These are phyloP conservation scores for Drosophila macrospina DNA, from an alignment of 2,888 invertebrate genomes.

Conservation along the genomic window DNA sequence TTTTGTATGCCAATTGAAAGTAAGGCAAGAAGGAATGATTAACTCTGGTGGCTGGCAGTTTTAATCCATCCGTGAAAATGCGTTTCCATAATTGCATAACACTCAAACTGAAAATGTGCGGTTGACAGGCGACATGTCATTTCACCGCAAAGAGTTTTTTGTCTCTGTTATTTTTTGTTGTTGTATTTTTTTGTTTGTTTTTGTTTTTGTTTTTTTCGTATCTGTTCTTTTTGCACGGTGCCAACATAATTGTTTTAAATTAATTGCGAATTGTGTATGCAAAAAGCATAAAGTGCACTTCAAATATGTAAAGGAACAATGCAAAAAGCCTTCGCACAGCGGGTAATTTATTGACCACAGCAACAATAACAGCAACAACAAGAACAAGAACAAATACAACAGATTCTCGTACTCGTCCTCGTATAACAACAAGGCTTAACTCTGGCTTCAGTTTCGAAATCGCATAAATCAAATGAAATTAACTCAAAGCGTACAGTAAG, in stretches of 20 bases:
- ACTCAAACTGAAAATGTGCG: slow-evolving; percentile 69
- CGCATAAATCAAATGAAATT: slow-evolving; percentile 75
- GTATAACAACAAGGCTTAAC: slow-evolving; percentile 36
- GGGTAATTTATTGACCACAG: slow-evolving; percentile 75
- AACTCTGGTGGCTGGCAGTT: slow-evolving; percentile 29
- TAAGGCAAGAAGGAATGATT: slow-evolving; percentile 46
- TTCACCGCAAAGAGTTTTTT: slow-evolving; percentile 63
- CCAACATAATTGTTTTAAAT: slow-evolving; percentile 77
- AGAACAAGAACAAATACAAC: slow-evolving; percentile 14
- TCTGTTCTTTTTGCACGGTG: slow-evolving; percentile 47
- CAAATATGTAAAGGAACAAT: slow-evolving; percentile 73
- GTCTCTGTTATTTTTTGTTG: not conserved
- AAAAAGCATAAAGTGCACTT: slow-evolving; percentile 77
- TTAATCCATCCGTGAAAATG: slow-evolving; percentile 54
- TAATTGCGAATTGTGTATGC: slow-evolving; percentile 78
- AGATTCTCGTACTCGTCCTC: slow-evolving; percentile 29
- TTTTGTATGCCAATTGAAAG: slow-evolving; percentile 10
- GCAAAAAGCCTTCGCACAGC: slow-evolving; percentile 65
- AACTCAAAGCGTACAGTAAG: slow-evolving; percentile 53
- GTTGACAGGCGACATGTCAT: slow-evolving; percentile 80
- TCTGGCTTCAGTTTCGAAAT: slow-evolving; percentile 21
- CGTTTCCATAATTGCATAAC: slow-evolving; percentile 67
- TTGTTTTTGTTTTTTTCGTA: slow-evolving; percentile 22
- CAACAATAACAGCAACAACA: slow-evolving; percentile 29
- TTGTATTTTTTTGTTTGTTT: slow-evolving; percentile 10